Evolutionary conservation across 2,113 vertebrate species (phyloP).

Genomic region (Helogale parvula): DNA sequence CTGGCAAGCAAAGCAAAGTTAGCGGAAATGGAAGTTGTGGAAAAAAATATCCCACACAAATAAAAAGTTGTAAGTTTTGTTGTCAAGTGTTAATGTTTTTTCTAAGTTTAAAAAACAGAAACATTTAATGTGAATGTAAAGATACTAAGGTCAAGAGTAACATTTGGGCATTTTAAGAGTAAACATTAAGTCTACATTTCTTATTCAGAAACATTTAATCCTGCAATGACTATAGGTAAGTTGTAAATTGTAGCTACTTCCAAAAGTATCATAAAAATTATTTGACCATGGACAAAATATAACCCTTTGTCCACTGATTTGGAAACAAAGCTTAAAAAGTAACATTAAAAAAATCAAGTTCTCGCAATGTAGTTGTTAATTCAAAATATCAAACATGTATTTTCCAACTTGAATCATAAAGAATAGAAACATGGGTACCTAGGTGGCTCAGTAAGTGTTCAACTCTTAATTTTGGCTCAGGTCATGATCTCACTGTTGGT

Average conservation of each 20-base stretch:
- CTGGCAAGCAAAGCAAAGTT: constrained; percentile 58
- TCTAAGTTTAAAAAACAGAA: neutral
- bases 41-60: neutral
- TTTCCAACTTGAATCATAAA: neutral
- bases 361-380: neutral
- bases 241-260: neutral
- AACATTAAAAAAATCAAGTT: neutral
- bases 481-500: no score
- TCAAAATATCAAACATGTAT: neutral
- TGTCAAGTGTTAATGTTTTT: neutral
- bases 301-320: neutral
- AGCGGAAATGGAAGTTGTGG: constrained; percentile 48
- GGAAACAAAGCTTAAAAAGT: neutral
- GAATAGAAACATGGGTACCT: neutral
- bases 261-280: neutral
- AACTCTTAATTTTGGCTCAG: no score
- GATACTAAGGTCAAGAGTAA: neutral
- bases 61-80: constrained; percentile 36
- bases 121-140: constrained; percentile 31
- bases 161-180: constrained; percentile 38
- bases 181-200: neutral
- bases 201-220: neutral
- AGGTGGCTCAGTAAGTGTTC: no score
- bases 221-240: neutral
- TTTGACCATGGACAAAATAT: neutral